A percentile compares a stretch with the other conserved stretches of the same genome.
Evolutionary conservation across 2,113 vertebrate species (phyloP).

Genomic region (Colistium nudipinnis): DNA sequence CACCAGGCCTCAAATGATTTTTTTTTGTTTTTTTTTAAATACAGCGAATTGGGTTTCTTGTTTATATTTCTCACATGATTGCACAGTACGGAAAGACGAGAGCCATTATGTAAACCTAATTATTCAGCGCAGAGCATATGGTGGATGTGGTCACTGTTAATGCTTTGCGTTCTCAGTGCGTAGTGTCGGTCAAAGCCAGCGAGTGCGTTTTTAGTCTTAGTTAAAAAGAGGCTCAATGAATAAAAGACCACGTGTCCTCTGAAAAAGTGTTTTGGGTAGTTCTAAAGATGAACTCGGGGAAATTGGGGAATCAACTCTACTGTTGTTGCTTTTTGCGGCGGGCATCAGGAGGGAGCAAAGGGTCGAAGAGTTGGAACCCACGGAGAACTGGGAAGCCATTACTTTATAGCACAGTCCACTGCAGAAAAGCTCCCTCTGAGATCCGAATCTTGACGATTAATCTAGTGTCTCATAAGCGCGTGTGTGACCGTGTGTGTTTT

Average conservation of each 20-base stretch:
- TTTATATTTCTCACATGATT: background rate
- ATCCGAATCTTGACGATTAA: slow-evolving; percentile 69
- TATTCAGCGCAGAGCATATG: background rate
- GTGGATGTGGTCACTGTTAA: background rate
- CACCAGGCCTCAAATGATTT: no score
- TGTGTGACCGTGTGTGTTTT: slow-evolving; percentile 19
- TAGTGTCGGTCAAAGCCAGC: slow-evolving; percentile 3
- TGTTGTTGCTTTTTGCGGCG: slow-evolving; percentile 62
- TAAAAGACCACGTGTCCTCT: slow-evolving; percentile 26
- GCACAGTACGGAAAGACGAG: background rate
- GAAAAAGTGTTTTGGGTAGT: slow-evolving; percentile 33
- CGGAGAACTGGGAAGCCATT: slow-evolving; percentile 62
- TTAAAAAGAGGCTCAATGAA: slow-evolving; percentile 22
- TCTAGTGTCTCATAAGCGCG: slow-evolving; percentile 53
- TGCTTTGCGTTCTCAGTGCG: background rate
- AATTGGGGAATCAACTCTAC: slow-evolving; percentile 72
- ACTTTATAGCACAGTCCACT: slow-evolving; percentile 58
- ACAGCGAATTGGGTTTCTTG: background rate
- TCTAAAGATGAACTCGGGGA: slow-evolving; percentile 45
- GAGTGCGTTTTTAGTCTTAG: slow-evolving; percentile 11
- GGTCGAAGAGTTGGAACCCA: slow-evolving; percentile 52
- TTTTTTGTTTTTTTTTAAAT: background rate
- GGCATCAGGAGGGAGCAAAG: slow-evolving; percentile 65
- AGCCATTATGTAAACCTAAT: background rate
- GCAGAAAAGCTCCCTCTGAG: slow-evolving; percentile 54